Base-by-base conservation (phyloP, 2,888 invertebrate genomes). In the Zonitis immaculata region DNA sequence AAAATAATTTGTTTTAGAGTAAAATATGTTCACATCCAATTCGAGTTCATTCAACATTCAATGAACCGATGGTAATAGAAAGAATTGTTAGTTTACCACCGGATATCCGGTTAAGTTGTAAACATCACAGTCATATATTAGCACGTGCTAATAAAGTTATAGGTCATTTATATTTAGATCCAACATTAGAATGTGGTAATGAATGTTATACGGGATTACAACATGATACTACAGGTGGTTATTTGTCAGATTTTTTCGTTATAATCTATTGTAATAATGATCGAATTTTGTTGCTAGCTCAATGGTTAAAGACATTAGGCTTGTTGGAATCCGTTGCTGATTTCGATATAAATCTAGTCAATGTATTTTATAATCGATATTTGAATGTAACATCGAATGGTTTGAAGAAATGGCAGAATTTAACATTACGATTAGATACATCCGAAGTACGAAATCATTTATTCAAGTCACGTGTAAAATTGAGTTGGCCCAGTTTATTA, bases 1-100 rank as follows among this genome's bases (percentile, higher is more conserved):
- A 35, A 20, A 20, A 11, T 1, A 12, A 22, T 35, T 52, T 45
- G 44, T 75, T 79, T 46, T 68, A 90, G 89, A 90, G 87, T 59
- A 90, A 88, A 75, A 80, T 87, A 60, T 89, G 89, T 69, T 81
- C 82, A 46, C 85, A 88, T 66, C 86, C 88, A 63, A 78, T 96
- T 55, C 83, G 86, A 70, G 82, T 95, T 58, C 86, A 89, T 68
- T 94, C 90, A 66, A 86, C 87, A 5, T 94, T 93, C 78, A 78
- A 84, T 61, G 84, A 87, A 66, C 81, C 85, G 47, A 91, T 96
- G 89, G 84, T 85, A 60, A 85, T 95, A 43, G 81, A 83, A 50
- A 76, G 80, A 58, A 81, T 91, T 39, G 74, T 83, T 60, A 82
- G 84, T 59, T 76, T 84, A 54, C 82, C 83, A 7, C 78, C 80